Conservation (phyloP, 2,888 invertebrate species). For the Oscheius sp. region DNA sequence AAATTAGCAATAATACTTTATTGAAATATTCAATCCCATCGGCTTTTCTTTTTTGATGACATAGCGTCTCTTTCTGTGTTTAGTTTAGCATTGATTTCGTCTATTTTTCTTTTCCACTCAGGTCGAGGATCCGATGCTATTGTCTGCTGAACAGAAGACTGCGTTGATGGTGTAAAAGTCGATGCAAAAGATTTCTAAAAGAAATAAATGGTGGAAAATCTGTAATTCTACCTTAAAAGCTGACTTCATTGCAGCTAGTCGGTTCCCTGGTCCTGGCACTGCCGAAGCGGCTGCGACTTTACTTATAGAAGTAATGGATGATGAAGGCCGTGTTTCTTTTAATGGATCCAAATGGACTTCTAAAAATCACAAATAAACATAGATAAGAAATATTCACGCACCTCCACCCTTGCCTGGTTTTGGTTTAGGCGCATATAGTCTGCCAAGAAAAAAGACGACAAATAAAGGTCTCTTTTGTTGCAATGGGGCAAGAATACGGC, state of each 20-base stretch:
- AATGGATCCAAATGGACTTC: constrained; percentile 47
- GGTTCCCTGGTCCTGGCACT: constrained; percentile 28
- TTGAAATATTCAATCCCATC: constrained; percentile 30
- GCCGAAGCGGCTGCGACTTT: constrained; percentile 34
- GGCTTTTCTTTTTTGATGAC: constrained; percentile 17
- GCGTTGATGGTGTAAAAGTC: constrained; percentile 46
- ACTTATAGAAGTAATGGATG: constrained; percentile 31
- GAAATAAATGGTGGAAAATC: not conserved
- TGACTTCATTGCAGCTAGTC: constrained; percentile 53
- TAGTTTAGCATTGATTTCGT: constrained; percentile 53
- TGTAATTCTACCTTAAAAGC: constrained; percentile 52
- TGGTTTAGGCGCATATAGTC: constrained; percentile 45
- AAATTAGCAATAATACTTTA: too few relatives aligned
- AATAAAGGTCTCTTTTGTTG: too few relatives aligned
- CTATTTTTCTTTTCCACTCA: constrained; percentile 64
- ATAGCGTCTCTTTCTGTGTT: not conserved
- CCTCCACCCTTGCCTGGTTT: constrained; percentile 28
- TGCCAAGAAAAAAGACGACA: too few relatives aligned
- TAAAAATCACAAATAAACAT: not conserved
- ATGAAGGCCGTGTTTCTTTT: constrained; percentile 40
- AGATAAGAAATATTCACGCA: not conserved
- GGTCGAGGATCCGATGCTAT: constrained; percentile 61
- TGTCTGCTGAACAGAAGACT: constrained; percentile 39
- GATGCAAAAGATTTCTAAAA: constrained; percentile 52
- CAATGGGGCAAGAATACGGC: too few relatives aligned